Evolutionary conservation across 2,797 vertebrate species (phyloP).

Genomic region (Malacoraja senta): DNA sequence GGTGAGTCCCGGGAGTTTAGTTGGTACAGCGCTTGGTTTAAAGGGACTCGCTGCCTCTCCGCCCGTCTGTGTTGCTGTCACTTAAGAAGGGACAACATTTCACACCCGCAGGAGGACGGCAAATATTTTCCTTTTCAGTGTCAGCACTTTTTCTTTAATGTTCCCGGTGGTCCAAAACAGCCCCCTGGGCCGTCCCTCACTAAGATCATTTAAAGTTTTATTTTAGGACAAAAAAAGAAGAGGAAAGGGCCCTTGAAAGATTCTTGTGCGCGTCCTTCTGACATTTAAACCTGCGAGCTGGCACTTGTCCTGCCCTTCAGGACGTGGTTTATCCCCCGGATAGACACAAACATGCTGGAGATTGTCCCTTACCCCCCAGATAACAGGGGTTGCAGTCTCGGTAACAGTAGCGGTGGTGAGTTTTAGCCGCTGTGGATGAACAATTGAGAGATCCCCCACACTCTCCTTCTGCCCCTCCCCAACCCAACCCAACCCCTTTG

Average conservation of each 20-base stretch:
- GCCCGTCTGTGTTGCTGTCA: neutral
- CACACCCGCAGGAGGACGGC: neutral
- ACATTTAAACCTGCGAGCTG: neutral
- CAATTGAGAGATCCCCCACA: neutral
- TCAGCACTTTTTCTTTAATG: neutral
- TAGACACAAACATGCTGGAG: too few relatives aligned
- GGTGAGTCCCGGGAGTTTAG: slow-evolving; percentile 48
- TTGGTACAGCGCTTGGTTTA: too few relatives aligned
- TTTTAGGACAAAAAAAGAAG: too few relatives aligned
- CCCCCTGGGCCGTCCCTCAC: too few relatives aligned
- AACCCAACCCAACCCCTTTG: too few relatives aligned
- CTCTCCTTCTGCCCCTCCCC: neutral
- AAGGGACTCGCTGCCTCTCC: neutral
- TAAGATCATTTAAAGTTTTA: neutral
- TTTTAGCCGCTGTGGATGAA: neutral
- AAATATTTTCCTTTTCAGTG: neutral
- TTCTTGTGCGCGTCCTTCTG: neutral
- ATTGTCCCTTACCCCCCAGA: neutral
- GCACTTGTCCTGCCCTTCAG: neutral
- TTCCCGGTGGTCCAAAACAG: neutral
- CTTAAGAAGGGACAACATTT: too few relatives aligned
- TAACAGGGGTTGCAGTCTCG: neutral
- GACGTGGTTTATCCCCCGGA: neutral
- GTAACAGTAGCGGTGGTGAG: neutral
- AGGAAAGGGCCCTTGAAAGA: too few relatives aligned